Conservation (phyloP, 2,113 vertebrate genomes). For the Mormoops blainvillei region DNA sequence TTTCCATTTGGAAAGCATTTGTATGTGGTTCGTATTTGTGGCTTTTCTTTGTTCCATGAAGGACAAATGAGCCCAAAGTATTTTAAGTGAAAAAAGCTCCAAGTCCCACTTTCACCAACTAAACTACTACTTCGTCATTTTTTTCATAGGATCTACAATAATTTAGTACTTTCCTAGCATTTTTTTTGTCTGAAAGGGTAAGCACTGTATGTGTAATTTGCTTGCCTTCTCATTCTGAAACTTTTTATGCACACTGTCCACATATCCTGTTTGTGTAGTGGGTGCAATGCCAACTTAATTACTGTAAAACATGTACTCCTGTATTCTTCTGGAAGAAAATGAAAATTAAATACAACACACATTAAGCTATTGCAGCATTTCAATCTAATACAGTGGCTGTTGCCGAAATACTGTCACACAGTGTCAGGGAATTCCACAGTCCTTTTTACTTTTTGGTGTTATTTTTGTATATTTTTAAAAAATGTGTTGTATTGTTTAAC, state of each 20-base stretch:
- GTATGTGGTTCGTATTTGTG: background rate
- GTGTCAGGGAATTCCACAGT: background rate
- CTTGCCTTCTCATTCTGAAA: conserved; percentile 46
- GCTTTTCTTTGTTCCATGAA: background rate
- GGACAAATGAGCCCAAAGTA: background rate
- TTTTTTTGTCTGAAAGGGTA: conserved; percentile 1
- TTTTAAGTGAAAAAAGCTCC: background rate
- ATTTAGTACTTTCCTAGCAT: background rate
- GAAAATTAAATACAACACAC: conserved; percentile 1
- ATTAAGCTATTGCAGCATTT: background rate
- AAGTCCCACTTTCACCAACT: background rate
- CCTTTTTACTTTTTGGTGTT: background rate
- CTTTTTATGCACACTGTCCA: background rate
- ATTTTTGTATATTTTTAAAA: background rate
- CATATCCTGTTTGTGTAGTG: conserved; percentile 36
- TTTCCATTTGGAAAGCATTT: background rate
- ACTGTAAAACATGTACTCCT: conserved; percentile 26
- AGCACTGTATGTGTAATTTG: background rate
- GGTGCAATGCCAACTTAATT: conserved; percentile 9
- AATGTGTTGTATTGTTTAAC: background rate
- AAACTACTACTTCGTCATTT: background rate
- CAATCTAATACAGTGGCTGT: background rate
- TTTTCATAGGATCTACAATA: background rate
- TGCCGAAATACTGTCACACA: background rate
- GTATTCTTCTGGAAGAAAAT: background rate